A percentile compares a stretch with the other conserved stretches of the same genome.
These are phyloP conservation scores for Yoshiicerus persimilis DNA, from an alignment of 1,140 invertebrate genomes.

Conservation along the genomic window DNA sequence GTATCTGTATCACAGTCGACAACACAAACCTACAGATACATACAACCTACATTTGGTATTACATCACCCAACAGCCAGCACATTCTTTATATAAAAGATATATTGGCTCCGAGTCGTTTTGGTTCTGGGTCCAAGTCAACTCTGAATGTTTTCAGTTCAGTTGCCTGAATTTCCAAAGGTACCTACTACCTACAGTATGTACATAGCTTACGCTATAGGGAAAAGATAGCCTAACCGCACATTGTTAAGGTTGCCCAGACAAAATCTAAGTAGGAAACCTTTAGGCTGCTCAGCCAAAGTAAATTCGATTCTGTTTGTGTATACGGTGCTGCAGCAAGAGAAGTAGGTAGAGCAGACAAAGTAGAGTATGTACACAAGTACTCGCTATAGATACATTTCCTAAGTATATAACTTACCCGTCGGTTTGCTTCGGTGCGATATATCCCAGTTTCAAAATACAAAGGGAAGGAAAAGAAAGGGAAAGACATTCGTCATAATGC, in stretches of 20 bases:
- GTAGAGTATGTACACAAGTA: background rate
- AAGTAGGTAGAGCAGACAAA: background rate
- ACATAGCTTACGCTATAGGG: background rate
- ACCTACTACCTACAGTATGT: background rate
- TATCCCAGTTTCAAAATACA: constrained; percentile 14
- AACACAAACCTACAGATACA: background rate
- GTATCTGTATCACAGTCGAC: background rate
- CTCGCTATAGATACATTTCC: background rate
- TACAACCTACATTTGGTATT: background rate
- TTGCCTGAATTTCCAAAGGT: background rate
- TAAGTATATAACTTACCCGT: background rate
- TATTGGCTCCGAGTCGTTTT: background rate
- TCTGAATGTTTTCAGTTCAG: background rate
- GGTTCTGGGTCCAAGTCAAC: background rate
- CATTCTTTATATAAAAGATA: background rate
- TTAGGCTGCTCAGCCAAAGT: background rate
- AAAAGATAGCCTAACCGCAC: background rate
- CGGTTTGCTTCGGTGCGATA: background rate
- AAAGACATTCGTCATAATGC: constrained; percentile 39
- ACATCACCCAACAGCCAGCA: background rate
- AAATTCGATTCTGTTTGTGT: background rate
- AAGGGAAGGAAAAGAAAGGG: constrained; percentile 19
- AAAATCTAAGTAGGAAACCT: background rate
- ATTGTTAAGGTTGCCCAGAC: background rate
- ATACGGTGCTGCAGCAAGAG: background rate